Percentiles rank a stretch among this genome's conserved stretches.
Evolutionary conservation across 2,888 invertebrate species (phyloP).

Genomic region (Eustalomyia histrio): DNA sequence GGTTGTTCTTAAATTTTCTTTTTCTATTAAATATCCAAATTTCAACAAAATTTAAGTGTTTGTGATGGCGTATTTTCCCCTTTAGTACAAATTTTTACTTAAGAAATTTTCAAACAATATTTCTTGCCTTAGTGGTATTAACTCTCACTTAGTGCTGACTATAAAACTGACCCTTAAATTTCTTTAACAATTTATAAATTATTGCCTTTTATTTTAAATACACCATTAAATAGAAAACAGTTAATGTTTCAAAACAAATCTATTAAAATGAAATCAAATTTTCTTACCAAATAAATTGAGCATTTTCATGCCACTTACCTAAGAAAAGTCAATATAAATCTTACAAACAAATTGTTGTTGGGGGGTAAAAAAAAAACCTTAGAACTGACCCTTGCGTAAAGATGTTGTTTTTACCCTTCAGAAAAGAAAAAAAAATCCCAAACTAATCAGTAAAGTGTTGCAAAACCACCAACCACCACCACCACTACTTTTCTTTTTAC

Average conservation of each 20-base stretch:
- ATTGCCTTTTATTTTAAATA: too few species aligned
- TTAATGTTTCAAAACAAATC: conserved; percentile 26
- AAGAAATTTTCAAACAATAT: too few species aligned
- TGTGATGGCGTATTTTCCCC: too few species aligned
- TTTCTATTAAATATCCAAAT: too few species aligned
- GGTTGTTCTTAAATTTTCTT: too few species aligned
- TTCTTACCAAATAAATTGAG: conserved; percentile 55
- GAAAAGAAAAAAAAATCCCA: neutral
- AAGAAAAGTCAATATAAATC: conserved; percentile 42
- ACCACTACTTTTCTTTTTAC: conserved; percentile 21
- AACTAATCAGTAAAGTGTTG: conserved; percentile 43
- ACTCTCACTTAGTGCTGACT: too few species aligned
- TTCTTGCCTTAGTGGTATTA: too few species aligned
- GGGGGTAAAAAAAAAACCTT: conserved; percentile 15
- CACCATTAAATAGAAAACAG: neutral
- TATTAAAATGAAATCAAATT: conserved; percentile 31
- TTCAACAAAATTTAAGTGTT: too few species aligned
- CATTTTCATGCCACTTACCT: conserved; percentile 61
- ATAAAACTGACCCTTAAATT: too few species aligned
- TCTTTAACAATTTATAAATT: too few species aligned
- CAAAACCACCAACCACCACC: conserved; percentile 30
- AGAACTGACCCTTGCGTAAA: conserved; percentile 48
- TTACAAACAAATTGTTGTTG: neutral
- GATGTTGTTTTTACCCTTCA: conserved; percentile 22
- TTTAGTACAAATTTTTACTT: too few species aligned